Base-by-base conservation (phyloP, 2,888 invertebrate genomes). In the Linyphia triangularis region DNA sequence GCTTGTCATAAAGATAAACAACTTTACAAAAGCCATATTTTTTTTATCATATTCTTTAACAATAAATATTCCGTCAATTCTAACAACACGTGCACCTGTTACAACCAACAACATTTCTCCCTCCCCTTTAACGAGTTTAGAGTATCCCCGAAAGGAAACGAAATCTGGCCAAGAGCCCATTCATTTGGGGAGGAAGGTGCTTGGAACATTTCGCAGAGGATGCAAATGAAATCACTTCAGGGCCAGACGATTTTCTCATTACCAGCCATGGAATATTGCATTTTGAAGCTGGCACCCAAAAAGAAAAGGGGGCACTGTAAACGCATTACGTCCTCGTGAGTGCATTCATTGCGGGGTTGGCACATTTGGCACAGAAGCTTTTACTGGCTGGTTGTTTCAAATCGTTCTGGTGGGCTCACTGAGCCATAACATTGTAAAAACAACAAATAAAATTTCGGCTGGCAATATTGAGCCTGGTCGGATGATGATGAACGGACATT, bases 181-280 rank as follows among this genome's bases (percentile, higher is more conserved):
- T 16, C 51, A n/a, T n/a, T n/a, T n/a, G 26, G 24, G 43, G 16
- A 16, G 26, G 26, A 61, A 16, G 26, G 59, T 9, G 7, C 26
- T 19, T 16, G 67, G 19, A 6, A 13, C 4, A 16, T n/a, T 51
- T 61, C 40, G 40, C 16, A 57, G 78, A 30, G 69, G 81, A 69
- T 75, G 73, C 77, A 84, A 84, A 84, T 84, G 84, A 37, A 84
- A 84, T 84, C 84, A 84, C 51, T 59, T 75, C 63, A 51, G 26
- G n/a, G 69, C 19, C 75, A 63, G 83, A 67, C 82, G 75, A 84
- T 77, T 77, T 75, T 84, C 84, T 84, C 84, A 84, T 84, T 84
- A 84, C 84, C 57, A 59, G 51, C 37, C 51, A 13, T 59, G 78
- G 84, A 59, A 75, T 84, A 84, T 84, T 84, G 75, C 84, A 77